Evolutionary conservation across 1,140 invertebrate species (phyloP).

Genomic region (Pogonomyrmex barbatus): DNA sequence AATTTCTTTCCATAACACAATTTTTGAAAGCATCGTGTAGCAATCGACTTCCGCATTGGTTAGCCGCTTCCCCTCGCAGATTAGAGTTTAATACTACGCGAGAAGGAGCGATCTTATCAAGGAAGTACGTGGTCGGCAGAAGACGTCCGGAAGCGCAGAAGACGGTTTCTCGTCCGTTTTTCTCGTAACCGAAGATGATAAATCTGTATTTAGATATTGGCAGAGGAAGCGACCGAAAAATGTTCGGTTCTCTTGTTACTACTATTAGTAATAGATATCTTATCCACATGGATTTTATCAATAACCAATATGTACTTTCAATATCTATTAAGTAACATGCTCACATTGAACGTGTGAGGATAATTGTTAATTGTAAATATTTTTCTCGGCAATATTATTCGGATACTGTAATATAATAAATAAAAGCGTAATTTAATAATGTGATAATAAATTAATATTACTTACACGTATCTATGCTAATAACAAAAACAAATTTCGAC

Average conservation of each 20-base stretch:
- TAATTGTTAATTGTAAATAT: neutral
- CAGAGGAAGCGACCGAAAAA: constrained; percentile 4
- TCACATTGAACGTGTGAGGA: neutral
- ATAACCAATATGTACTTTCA: neutral
- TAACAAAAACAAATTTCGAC: neutral
- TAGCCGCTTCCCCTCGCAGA: constrained; percentile 78
- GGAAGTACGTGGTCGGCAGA: constrained; percentile 76
- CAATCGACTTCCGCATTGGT: constrained; percentile 77
- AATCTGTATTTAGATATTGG: constrained; percentile 35
- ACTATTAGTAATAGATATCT: neutral
- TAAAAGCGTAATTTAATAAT: constrained; percentile 5
- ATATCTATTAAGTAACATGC: neutral
- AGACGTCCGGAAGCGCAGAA: constrained; percentile 66
- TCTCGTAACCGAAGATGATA: constrained; percentile 8
- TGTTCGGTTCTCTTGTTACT: neutral
- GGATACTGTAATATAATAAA: neutral
- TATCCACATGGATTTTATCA: neutral
- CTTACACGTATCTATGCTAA: neutral
- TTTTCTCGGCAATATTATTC: neutral
- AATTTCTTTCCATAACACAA: constrained; percentile 13
- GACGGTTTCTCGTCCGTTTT: constrained; percentile 58
- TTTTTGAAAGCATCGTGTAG: constrained; percentile 34
- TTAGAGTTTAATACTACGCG: constrained; percentile 62
- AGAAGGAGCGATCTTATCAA: constrained; percentile 69
- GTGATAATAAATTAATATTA: constrained; percentile 12